phyloP scores from a whole-genome alignment of 2,888 invertebrate species.

The Sphecodes monilicornis region DNA sequence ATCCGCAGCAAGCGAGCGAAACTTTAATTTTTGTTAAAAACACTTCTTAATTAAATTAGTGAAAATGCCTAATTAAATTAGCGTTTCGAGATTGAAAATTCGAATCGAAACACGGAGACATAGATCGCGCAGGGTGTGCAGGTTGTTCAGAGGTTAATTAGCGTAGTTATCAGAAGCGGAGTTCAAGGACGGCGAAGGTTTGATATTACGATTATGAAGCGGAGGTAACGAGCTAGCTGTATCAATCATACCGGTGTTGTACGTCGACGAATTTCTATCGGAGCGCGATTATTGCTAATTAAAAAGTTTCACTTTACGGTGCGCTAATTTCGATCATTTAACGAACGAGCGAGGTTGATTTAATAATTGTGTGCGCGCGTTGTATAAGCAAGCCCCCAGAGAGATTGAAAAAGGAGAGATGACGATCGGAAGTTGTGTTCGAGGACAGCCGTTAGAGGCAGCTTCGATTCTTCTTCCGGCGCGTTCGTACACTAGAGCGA shows the following conservation, averaged over 20 bases:
- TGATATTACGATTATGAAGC: conserved; percentile 71
- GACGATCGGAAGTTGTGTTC: neutral
- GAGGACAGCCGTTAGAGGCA: conserved; percentile 45
- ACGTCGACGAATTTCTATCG: neutral
- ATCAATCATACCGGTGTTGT: conserved; percentile 64
- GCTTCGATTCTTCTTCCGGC: conserved; percentile 40
- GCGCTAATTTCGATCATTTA: neutral
- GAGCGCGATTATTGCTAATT: neutral
- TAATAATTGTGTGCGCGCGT: conserved; percentile 9
- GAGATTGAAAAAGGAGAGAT: neutral
- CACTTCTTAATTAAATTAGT: too few relatives aligned
- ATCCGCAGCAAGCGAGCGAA: too few relatives aligned
- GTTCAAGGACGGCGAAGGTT: conserved; percentile 67
- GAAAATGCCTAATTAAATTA: too few relatives aligned
- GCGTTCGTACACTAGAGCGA: conserved; percentile 40
- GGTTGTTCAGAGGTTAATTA: conserved; percentile 69
- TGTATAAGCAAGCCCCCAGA: neutral
- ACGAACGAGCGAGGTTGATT: conserved; percentile 1
- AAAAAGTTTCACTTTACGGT: conserved; percentile 2
- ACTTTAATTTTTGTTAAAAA: too few relatives aligned
- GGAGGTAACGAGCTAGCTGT: conserved; percentile 72
- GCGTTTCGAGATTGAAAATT: neutral
- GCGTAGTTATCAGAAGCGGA: conserved; percentile 69
- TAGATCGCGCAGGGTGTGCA: conserved; percentile 57
- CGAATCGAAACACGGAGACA: conserved; percentile 29